Conservation (phyloP, 2,888 invertebrate genomes). For the Tuta absoluta region DNA sequence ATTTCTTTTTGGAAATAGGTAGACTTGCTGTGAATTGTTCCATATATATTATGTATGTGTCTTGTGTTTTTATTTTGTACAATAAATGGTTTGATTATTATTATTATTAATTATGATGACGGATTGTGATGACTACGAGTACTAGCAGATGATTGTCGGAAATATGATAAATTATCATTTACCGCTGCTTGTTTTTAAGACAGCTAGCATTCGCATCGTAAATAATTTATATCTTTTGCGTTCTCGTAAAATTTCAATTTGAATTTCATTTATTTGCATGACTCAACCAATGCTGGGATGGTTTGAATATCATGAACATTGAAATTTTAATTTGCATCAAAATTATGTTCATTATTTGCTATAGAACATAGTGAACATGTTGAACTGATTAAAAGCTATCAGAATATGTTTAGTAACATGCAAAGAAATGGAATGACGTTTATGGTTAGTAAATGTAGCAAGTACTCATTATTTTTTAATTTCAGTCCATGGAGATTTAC, state of each 20-base stretch:
- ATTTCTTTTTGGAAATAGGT: no score
- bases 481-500: no score
- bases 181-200: conserved; percentile 18
- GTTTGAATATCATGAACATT: conserved; percentile 20
- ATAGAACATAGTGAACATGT: neutral
- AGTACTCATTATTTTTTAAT: no score
- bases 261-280: conserved; percentile 43
- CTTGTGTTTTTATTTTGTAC: no score
- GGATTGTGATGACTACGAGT: no score
- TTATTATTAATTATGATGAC: no score
- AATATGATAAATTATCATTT: conserved; percentile 7
- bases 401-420: neutral
- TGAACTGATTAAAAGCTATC: neutral
- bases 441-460: no score
- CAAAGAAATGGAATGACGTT: no score
- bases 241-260: conserved; percentile 26
- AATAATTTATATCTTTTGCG: conserved; percentile 27
- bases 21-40: no score
- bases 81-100: no score
- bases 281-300: conserved; percentile 36
- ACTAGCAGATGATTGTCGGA: neutral
- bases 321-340: neutral
- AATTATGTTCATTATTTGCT: neutral
- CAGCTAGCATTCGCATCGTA: conserved; percentile 25
- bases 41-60: no score